Percentiles rank a stretch among this genome's conserved stretches.
Conservation (phyloP, 2,888 invertebrate species). For the Troides helena region DNA sequence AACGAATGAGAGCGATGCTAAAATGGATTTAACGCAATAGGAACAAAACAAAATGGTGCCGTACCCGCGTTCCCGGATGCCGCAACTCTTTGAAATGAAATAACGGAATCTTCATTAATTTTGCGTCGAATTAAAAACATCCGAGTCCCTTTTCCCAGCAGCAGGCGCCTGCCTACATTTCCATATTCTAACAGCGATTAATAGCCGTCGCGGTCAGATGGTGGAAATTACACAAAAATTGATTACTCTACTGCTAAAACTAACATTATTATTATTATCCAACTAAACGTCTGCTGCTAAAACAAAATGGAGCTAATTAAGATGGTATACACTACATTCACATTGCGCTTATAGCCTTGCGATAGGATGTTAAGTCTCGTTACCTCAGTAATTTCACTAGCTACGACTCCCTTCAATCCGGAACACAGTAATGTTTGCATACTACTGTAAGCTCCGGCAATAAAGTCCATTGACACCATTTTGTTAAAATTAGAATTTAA, state of each 20-base stretch:
- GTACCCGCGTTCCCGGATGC: conserved; percentile 38
- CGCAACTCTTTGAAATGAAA: conserved; percentile 49
- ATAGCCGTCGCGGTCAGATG: conserved; percentile 55
- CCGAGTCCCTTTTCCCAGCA: conserved; percentile 51
- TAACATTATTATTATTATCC: background rate
- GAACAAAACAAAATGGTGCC: conserved; percentile 42
- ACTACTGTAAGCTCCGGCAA: no score
- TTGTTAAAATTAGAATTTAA: background rate
- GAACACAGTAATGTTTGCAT: no score
- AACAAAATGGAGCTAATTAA: no score
- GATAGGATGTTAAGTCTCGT: no score
- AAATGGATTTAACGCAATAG: conserved; percentile 44
- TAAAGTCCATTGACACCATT: background rate
- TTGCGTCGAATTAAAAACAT: conserved; percentile 67
- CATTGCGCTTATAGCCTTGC: no score
- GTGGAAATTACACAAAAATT: conserved; percentile 33
- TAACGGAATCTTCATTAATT: conserved; percentile 64
- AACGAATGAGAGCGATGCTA: conserved; percentile 39
- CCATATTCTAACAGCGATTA: conserved; percentile 66
- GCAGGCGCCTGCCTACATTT: conserved; percentile 53
- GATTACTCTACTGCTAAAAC: conserved; percentile 9
- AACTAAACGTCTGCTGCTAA: no score
- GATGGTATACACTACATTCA: no score
- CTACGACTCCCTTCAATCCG: no score
- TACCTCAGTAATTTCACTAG: no score